Conservation (phyloP, 2,888 invertebrate species). For the Cenopis cana region DNA sequence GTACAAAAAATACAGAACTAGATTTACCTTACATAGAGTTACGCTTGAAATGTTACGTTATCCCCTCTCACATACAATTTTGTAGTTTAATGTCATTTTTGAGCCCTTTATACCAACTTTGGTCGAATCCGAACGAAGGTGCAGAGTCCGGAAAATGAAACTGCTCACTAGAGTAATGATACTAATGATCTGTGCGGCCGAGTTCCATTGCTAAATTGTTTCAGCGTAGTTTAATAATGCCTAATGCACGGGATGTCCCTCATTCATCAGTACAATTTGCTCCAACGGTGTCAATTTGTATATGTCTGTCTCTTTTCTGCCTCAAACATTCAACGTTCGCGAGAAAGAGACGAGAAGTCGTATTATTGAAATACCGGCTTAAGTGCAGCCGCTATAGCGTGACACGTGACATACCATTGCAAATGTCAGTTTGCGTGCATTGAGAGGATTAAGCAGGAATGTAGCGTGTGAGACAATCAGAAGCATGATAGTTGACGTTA, state of each 20-base stretch:
- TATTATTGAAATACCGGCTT: neutral
- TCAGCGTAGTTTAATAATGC: slow-evolving; percentile 4
- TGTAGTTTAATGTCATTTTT: too few species aligned
- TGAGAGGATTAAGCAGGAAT: slow-evolving; percentile 10
- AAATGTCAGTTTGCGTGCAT: slow-evolving; percentile 25
- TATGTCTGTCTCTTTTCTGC: neutral
- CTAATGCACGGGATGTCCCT: slow-evolving; percentile 12
- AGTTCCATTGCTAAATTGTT: neutral
- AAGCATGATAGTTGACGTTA: slow-evolving; percentile 3
- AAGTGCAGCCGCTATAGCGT: slow-evolving; percentile 3
- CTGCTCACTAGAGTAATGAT: neutral
- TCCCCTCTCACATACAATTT: too few species aligned
- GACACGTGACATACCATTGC: slow-evolving; percentile 17
- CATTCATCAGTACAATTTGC: slow-evolving; percentile 4
- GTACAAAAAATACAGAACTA: too few species aligned
- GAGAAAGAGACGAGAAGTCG: neutral
- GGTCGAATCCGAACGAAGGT: too few species aligned
- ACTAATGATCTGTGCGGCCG: neutral
- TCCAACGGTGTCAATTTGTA: neutral
- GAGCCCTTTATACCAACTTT: too few species aligned
- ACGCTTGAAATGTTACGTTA: too few species aligned
- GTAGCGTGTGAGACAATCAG: neutral
- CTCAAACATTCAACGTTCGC: neutral
- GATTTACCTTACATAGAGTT: too few species aligned
- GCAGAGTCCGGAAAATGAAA: too few species aligned